These are phyloP conservation scores for Dryobates pubescens DNA, from an alignment of 2,797 vertebrate genomes.

Conservation along the genomic window DNA sequence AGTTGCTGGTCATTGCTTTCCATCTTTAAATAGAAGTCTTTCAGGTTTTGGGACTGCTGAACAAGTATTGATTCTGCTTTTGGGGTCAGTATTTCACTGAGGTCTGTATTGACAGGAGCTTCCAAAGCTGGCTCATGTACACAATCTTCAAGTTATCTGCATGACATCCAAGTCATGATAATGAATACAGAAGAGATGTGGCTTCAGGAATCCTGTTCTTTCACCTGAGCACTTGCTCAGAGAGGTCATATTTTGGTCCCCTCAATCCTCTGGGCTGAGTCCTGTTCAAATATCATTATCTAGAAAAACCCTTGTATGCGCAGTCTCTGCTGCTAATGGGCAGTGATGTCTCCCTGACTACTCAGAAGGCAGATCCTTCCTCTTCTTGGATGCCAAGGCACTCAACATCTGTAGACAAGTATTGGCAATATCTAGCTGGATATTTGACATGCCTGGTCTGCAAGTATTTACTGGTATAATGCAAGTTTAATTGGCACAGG, in stretches of 20 bases:
- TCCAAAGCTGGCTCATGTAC: neutral
- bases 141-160: neutral
- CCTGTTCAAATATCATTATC: neutral
- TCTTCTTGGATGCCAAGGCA: neutral
- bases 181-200: neutral
- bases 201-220: neutral
- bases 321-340: neutral
- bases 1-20: neutral
- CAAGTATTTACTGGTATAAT: neutral
- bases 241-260: neutral
- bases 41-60: neutral
- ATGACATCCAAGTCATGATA: fast-evolving
- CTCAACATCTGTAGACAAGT: neutral
- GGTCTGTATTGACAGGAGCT: neutral
- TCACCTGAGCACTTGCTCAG: neutral
- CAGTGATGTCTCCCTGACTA: neutral
- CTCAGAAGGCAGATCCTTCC: neutral
- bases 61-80: neutral
- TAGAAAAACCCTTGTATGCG: neutral
- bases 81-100: neutral
- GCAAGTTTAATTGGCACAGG: neutral
- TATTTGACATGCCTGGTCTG: neutral
- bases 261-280: neutral
- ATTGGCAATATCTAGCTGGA: neutral
- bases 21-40: neutral